Conservation (phyloP, 2,113 vertebrate species). For the Ceyx cyanopectus region DNA sequence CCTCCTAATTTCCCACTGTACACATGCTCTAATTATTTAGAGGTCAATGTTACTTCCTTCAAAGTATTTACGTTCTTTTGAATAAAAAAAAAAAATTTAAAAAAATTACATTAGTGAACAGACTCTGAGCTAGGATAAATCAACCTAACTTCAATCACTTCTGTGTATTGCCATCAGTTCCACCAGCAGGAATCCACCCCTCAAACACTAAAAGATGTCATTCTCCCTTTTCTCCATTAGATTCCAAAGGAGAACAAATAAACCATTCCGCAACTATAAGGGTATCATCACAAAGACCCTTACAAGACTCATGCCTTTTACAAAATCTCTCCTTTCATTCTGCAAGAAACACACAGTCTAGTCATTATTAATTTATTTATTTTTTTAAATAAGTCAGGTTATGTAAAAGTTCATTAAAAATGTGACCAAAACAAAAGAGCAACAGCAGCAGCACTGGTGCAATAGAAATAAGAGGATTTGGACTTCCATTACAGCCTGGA, state of each 20-base stretch:
- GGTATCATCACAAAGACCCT: conserved; percentile 20
- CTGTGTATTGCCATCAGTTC: not conserved
- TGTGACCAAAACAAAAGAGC: not conserved
- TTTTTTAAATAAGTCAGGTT: not conserved
- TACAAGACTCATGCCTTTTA: not conserved
- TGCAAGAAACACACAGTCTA: not conserved
- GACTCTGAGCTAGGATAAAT: not conserved
- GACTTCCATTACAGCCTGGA: conserved; percentile 38
- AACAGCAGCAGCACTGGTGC: not conserved
- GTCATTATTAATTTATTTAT: not conserved
- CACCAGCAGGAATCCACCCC: not conserved
- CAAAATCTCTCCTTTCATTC: not conserved
- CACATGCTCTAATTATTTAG: not conserved
- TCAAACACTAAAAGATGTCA: not conserved
- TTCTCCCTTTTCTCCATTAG: not conserved
- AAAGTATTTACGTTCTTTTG: not conserved
- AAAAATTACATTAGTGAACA: not conserved
- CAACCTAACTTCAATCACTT: not conserved
- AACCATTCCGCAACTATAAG: conserved; percentile 3
- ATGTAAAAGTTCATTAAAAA: not conserved
- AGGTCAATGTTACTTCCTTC: not conserved
- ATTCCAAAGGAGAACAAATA: conserved; percentile 46
- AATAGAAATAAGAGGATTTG: conserved; percentile 2
- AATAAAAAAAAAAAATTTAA: not conserved
- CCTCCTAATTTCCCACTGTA: not conserved